Evolutionary conservation across 2,113 vertebrate genomes (phyloP).

Genomic region (Esox niger): DNA sequence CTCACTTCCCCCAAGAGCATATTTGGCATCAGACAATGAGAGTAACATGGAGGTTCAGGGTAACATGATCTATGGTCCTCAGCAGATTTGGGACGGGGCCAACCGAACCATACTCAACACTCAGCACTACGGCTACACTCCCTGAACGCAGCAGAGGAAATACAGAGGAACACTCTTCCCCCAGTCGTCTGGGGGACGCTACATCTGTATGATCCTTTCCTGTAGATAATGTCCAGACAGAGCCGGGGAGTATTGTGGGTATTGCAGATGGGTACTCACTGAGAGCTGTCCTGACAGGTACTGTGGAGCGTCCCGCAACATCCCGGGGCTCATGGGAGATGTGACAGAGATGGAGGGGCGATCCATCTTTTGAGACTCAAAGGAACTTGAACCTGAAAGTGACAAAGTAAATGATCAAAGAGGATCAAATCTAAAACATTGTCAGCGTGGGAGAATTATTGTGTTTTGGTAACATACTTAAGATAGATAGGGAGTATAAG

Average conservation of each 20-base stretch:
- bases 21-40: constrained; percentile 58
- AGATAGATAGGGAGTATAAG: background rate
- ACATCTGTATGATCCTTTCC: background rate
- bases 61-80: constrained; percentile 59
- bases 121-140: background rate
- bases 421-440: constrained; percentile 5
- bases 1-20: constrained; percentile 45
- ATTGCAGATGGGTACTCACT: constrained; percentile 79
- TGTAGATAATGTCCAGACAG: background rate
- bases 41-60: constrained; percentile 37
- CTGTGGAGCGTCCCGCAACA: constrained; percentile 97
- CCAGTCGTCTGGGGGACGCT: background rate
- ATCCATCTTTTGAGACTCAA: constrained; percentile 65
- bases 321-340: constrained; percentile 96
- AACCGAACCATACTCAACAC: constrained; percentile 30
- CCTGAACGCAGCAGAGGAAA: background rate
- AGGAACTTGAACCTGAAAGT: constrained; percentile 92
- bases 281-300: constrained; percentile 99
- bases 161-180: background rate
- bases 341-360: constrained; percentile 98
- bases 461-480: background rate
- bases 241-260: background rate
- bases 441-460: background rate
- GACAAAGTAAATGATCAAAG: constrained; percentile 40
- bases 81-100: constrained; percentile 40